Conservation (phyloP, 2,888 invertebrate species). For the Linnaemya tessellans region DNA sequence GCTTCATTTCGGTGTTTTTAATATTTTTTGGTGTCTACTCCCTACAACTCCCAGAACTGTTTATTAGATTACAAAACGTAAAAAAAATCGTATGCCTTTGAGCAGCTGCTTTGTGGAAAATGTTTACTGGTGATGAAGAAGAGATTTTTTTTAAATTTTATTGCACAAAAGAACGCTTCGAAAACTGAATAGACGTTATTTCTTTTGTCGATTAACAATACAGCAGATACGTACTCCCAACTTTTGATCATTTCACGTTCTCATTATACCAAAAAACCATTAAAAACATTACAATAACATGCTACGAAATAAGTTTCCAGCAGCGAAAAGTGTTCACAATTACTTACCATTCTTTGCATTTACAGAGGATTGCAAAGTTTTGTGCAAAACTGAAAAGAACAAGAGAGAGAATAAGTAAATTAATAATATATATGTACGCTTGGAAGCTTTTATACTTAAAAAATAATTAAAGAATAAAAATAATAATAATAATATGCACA, state of each 20-base stretch:
- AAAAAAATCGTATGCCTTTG: slow-evolving; percentile 18
- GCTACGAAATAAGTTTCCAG: not conserved
- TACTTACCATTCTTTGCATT: slow-evolving; percentile 30
- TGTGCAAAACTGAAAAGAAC: slow-evolving; percentile 32
- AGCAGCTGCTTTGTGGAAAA: slow-evolving; percentile 17
- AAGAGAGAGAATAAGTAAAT: not conserved
- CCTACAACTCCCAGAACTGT: not conserved
- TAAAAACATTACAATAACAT: slow-evolving; percentile 23
- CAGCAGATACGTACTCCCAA: not conserved
- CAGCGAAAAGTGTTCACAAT: not conserved
- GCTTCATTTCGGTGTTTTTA: slow-evolving; percentile 3
- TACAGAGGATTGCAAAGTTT: not conserved
- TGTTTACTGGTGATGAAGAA: slow-evolving; percentile 26
- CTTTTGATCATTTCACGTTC: slow-evolving; percentile 31
- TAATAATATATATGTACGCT: not conserved
- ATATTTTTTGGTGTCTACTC: not conserved
- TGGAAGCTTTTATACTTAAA: not conserved
- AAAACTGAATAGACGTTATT: slow-evolving; percentile 24
- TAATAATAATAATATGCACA: not conserved
- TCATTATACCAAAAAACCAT: slow-evolving; percentile 27
- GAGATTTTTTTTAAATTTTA: slow-evolving; percentile 17
- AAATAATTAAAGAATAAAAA: not conserved
- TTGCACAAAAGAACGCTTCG: not conserved
- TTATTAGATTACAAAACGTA: slow-evolving; percentile 32
- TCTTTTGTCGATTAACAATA: slow-evolving; percentile 10